Evolutionary conservation across 2,113 vertebrate genomes (phyloP), one percentile per base, ranked within the genome.

Genomic region (Dasyornis broadbenti): DNA sequence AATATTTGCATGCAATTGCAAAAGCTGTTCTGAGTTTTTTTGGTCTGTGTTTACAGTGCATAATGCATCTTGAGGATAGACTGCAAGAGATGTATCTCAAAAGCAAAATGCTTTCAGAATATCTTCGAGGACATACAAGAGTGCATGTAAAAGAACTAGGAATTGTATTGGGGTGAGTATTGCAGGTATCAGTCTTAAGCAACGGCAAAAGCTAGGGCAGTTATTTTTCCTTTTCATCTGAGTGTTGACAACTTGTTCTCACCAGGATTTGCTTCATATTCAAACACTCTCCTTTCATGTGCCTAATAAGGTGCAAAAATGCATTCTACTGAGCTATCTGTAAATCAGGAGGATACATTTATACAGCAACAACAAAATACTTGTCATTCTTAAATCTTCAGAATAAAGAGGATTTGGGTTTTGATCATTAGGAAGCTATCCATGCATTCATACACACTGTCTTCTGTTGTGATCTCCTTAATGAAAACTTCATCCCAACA

Each of bases 71-170:
- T 57, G 99, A 99, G 91, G 98, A 99, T 44, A 98, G 98, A 44
- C 97, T 99, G 26, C 98, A 99, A 78, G 99, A 99, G 96, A 97
- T 99, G 97, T 99, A 99, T 96, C 98, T 98, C 71, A 99, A 99
- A 92, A 99, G 99, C 94, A 98, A 98, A 96, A 98, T 99, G 98
- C 97, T 99, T 50, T 98, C 99, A 15, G 98, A 99, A 76, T 99
- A 99, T 89, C 98, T 99, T 61, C 98, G 98, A 86, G 99, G 98
- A 87, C 98, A 99, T 71, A 98, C 97, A 13, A 97, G 99, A 92
- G 98, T 99, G 56, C 98, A 98, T 21, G 98, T 99, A 53, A 99
- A 98, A 94, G 99, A 99, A 80, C 95, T 99, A 80, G 98, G 98
- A 68, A 91, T 98, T 47, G 98, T 98, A 4, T 83, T 99, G 94